These are phyloP conservation scores for Setipinna tenuifilis DNA, from an alignment of 2,797 vertebrate genomes.

Conservation along the genomic window DNA sequence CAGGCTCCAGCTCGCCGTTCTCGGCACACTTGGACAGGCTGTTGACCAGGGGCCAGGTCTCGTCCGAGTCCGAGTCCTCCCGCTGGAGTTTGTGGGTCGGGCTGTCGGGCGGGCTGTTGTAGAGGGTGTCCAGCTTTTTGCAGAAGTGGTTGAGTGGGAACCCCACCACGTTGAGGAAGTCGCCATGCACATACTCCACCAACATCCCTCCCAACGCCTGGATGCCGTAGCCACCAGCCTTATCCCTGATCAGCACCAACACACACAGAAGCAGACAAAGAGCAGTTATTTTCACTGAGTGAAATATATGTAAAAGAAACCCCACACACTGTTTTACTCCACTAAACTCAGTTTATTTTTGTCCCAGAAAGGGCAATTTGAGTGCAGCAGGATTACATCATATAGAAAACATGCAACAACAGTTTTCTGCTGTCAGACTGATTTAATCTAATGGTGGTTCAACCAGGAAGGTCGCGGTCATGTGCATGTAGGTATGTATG, in stretches of 20 bases:
- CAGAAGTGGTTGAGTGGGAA: slow-evolving; percentile 97
- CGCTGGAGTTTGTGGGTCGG: slow-evolving; percentile 59
- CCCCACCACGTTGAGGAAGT: slow-evolving; percentile 94
- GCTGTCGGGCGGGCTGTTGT: slow-evolving; percentile 57
- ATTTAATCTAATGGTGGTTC: no score
- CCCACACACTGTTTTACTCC: no score
- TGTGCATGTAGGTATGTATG: no score
- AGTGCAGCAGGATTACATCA: no score
- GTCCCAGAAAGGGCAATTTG: no score
- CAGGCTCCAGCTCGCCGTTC: slow-evolving; percentile 27
- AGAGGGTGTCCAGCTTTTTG: slow-evolving; percentile 82
- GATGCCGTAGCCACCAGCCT: slow-evolving; percentile 95
- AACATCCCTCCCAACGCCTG: slow-evolving; percentile 94
- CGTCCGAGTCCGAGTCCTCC: slow-evolving; percentile 47
- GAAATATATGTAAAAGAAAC: no score
- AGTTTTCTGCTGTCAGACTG: no score
- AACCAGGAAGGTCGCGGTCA: no score
- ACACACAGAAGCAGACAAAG: not conserved
- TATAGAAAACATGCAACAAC: no score
- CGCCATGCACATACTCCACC: slow-evolving; percentile 88
- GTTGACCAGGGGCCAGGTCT: slow-evolving; percentile 50
- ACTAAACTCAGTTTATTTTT: no score
- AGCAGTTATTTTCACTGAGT: not conserved
- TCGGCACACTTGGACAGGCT: slow-evolving; percentile 55
- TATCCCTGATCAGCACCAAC: slow-evolving; percentile 82